Conservation (phyloP, 2,797 vertebrate genomes). For the Periophthalmus magnuspinnatus region DNA sequence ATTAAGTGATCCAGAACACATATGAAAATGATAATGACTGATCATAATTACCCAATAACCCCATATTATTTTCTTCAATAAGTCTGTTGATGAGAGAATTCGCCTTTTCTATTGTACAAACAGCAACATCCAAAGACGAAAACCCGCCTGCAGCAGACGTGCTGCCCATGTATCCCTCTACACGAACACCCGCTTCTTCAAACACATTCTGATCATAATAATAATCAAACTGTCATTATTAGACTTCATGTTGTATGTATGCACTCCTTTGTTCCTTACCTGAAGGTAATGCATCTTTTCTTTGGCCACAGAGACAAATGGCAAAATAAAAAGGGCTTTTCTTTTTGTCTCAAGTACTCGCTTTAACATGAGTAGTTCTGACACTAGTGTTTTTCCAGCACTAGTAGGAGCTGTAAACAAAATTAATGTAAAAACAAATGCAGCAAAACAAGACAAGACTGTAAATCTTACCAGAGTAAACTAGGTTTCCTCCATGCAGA, state of each 20-base stretch:
- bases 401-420: conserved; percentile 88
- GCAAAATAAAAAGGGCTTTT: conserved; percentile 94
- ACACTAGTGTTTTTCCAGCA: conserved; percentile 96
- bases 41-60: conserved; percentile 82
- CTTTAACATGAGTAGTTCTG: conserved; percentile 94
- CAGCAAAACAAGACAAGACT: neutral
- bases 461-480: conserved; percentile 88
- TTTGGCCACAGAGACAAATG: conserved; percentile 96
- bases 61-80: conserved; percentile 89
- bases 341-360: conserved; percentile 89
- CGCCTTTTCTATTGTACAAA: conserved; percentile 98
- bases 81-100: conserved; percentile 92
- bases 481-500: conserved; percentile 89
- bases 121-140: conserved; percentile 87
- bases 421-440: neutral
- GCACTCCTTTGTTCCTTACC: conserved; percentile 65
- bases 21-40: neutral
- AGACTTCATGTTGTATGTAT: neutral
- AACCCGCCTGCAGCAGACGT: conserved; percentile 84
- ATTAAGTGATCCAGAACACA: conserved; percentile 1
- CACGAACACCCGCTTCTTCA: conserved; percentile 88
- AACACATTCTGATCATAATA: conserved; percentile 82
- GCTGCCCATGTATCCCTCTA: conserved; percentile 94
- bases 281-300: conserved; percentile 95
- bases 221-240: neutral